Percentiles rank a stretch among this genome's conserved stretches.
Evolutionary conservation across 2,113 vertebrate species (phyloP).

Genomic region (Pachypanchax playfairii): DNA sequence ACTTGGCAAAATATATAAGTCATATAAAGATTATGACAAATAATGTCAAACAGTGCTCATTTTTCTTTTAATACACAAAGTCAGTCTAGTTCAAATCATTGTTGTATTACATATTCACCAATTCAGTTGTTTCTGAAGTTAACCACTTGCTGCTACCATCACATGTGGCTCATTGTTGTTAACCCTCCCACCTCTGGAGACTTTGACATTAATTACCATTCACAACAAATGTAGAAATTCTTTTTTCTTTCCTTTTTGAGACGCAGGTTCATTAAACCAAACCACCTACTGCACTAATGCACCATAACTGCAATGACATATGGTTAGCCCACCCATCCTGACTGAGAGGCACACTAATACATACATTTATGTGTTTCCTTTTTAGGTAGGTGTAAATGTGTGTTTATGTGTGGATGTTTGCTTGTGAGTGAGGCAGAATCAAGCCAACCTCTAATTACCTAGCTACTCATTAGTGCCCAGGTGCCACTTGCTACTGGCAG

Average conservation of each 20-base stretch:
- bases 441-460: conserved; percentile 66
- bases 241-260: neutral
- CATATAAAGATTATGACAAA: conserved; percentile 39
- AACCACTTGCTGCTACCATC: neutral
- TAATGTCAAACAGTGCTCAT: conserved; percentile 23
- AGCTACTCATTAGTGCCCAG: conserved; percentile 68
- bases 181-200: conserved; percentile 12
- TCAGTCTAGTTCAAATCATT: neutral
- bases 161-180: neutral
- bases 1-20: conserved; percentile 40
- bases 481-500: conserved; percentile 63
- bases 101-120: neutral
- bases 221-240: conserved; percentile 24
- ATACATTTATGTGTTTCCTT: conserved; percentile 14
- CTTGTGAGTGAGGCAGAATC: conserved; percentile 34
- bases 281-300: conserved; percentile 7
- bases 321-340: conserved; percentile 17
- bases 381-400: neutral
- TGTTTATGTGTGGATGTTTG: conserved; percentile 28
- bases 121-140: conserved; percentile 29
- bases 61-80: conserved; percentile 22
- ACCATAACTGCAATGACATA: conserved; percentile 47
- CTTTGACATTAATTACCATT: conserved; percentile 43
- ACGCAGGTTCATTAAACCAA: conserved; percentile 40
- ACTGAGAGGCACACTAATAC: conserved; percentile 6